Evolutionary conservation across 2,113 vertebrate genomes (phyloP).

Genomic region (Willisornis vidua): DNA sequence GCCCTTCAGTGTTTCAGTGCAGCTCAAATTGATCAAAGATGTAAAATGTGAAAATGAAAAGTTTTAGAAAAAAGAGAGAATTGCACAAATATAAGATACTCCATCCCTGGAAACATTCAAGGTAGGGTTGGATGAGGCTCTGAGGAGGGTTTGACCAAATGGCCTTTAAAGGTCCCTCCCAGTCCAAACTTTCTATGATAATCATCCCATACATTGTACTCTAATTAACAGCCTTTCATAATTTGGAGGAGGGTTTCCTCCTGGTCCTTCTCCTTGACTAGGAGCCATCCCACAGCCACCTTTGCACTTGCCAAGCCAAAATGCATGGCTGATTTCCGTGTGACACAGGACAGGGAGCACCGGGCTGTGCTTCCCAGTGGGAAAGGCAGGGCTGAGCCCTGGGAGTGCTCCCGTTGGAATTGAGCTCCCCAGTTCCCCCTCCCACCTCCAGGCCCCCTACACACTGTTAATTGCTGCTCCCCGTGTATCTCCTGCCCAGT

Average conservation of each 20-base stretch:
- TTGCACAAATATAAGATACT: not conserved
- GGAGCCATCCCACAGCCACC: not conserved
- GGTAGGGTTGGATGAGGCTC: not conserved
- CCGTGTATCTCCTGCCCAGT: not conserved
- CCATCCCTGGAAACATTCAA: not conserved
- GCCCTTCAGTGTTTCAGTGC: not conserved
- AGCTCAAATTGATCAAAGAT: not conserved
- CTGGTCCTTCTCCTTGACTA: not conserved
- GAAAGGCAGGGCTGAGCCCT: accelerated
- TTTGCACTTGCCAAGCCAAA: not conserved
- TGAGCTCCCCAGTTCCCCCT: not conserved
- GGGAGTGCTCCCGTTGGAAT: accelerated
- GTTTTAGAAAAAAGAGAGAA: not conserved
- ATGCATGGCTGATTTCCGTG: accelerated
- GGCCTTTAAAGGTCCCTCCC: not conserved
- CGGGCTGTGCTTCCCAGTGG: not conserved
- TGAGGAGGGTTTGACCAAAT: not conserved
- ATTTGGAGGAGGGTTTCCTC: not conserved
- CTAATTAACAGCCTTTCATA: not conserved
- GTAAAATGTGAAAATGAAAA: not conserved
- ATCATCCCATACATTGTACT: not conserved
- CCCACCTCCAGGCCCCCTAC: not conserved
- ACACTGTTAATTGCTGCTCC: not conserved
- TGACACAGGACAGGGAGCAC: not conserved
- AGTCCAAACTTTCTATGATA: not conserved